A percentile compares a stretch with the other conserved stretches of the same genome.
These are phyloP conservation scores for Pectinophora gossypiella DNA, from an alignment of 1,140 invertebrate species.

Conservation along the genomic window DNA sequence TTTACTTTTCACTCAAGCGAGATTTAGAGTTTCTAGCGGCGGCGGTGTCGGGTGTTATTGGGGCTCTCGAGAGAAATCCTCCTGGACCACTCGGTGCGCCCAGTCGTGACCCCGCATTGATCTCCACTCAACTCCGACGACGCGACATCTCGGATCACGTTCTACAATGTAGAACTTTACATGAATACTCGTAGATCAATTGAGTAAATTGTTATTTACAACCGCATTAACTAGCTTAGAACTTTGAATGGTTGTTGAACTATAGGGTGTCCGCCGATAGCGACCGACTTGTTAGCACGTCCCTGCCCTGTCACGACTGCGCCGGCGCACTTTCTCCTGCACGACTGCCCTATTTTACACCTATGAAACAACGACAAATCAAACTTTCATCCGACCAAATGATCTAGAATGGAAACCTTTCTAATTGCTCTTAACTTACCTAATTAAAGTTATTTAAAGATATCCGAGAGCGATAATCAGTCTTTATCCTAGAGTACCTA, in stretches of 20 bases:
- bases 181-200: neutral
- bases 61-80: conserved; percentile 3
- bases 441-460: neutral
- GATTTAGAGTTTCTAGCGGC: conserved; percentile 41
- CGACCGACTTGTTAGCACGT: conserved; percentile 18
- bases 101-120: conserved; percentile 37
- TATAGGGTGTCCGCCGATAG: neutral
- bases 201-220: neutral
- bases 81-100: conserved; percentile 20
- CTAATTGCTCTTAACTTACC: neutral
- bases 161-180: neutral
- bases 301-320: conserved; percentile 39
- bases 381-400: conserved; percentile 31
- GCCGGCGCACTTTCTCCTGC: conserved; percentile 44
- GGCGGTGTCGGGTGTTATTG: conserved; percentile 15
- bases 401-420: neutral
- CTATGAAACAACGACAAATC: conserved; percentile 30
- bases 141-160: neutral
- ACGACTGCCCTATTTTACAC: conserved; percentile 43
- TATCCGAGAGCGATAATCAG: neutral
- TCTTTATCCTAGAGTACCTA: conserved; percentile 1
- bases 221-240: neutral
- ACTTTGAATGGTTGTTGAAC: neutral
- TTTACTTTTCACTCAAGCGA: conserved; percentile 34
- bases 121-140: conserved; percentile 2